Conservation (phyloP, 2,113 vertebrate genomes). For the Daboia siamensis region DNA sequence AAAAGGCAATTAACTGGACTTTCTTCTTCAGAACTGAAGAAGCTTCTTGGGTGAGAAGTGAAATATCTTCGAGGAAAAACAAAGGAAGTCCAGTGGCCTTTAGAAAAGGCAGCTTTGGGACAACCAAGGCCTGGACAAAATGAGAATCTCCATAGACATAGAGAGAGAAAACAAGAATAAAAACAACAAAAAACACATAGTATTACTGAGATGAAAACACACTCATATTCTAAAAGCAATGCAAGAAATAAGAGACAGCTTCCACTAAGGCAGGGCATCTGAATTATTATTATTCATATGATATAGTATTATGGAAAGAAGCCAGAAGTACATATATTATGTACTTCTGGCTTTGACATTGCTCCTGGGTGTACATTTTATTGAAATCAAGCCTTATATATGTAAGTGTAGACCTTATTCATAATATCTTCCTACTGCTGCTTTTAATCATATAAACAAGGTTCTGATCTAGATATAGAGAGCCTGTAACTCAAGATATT, state of each 20-base stretch:
- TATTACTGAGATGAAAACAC: neutral
- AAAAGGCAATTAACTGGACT: neutral
- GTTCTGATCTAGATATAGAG: neutral
- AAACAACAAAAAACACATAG: neutral
- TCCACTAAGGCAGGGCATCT: neutral
- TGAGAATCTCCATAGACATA: neutral
- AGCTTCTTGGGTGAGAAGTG: neutral
- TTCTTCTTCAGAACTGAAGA: neutral
- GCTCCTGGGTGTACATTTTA: neutral
- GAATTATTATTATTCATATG: neutral
- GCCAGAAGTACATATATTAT: neutral
- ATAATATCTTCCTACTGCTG: neutral
- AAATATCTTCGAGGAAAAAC: neutral
- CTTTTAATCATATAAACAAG: neutral
- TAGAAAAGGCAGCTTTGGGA: neutral
- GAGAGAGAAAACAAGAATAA: neutral
- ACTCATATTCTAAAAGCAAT: neutral
- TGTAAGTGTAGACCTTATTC: neutral
- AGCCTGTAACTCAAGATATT: neutral
- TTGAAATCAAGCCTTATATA: neutral
- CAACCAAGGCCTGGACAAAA: neutral
- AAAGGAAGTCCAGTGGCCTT: neutral
- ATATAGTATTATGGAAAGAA: neutral
- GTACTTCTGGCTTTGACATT: no score
- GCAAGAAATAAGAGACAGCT: neutral